Percentiles rank a stretch among this genome's conserved stretches.
These are phyloP conservation scores for Synanthedon myopaeformis DNA, from an alignment of 2,888 invertebrate species.

Conservation along the genomic window DNA sequence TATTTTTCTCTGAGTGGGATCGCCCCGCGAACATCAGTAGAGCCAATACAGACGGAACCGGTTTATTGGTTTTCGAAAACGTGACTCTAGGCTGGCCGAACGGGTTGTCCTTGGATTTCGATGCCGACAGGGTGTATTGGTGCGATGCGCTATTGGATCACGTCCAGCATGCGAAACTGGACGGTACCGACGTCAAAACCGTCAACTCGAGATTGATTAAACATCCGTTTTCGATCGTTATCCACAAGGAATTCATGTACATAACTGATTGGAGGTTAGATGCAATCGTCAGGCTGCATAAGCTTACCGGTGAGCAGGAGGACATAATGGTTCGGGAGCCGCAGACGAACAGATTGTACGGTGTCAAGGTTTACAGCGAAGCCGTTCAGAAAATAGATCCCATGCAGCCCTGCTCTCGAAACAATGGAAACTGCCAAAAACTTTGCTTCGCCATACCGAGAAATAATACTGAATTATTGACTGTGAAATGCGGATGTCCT, in stretches of 20 bases:
- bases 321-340: constrained; percentile 89
- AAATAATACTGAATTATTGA: constrained; percentile 68
- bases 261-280: constrained; percentile 98
- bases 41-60: constrained; percentile 90
- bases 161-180: constrained; percentile 92
- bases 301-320: constrained; percentile 88
- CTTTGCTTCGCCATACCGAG: constrained; percentile 92
- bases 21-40: constrained; percentile 96
- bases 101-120: constrained; percentile 93
- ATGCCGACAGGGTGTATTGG: constrained; percentile 92
- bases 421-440: constrained; percentile 93
- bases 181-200: constrained; percentile 91
- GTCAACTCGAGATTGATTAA: constrained; percentile 87
- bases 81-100: constrained; percentile 98
- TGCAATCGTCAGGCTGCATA: constrained; percentile 91
- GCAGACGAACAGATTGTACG: constrained; percentile 90
- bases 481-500: constrained; percentile 88
- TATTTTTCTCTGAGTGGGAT: constrained; percentile 97
- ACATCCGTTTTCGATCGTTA: constrained; percentile 93
- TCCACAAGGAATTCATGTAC: constrained; percentile 92
- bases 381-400: constrained; percentile 77
- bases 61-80: constrained; percentile 87
- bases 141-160: constrained; percentile 96
- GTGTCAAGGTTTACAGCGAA: constrained; percentile 89
- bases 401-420: constrained; percentile 84